Evolutionary conservation across 2,888 invertebrate species (phyloP), one percentile per base, ranked within the genome.

Genomic region (Adelphocoris suturalis): DNA sequence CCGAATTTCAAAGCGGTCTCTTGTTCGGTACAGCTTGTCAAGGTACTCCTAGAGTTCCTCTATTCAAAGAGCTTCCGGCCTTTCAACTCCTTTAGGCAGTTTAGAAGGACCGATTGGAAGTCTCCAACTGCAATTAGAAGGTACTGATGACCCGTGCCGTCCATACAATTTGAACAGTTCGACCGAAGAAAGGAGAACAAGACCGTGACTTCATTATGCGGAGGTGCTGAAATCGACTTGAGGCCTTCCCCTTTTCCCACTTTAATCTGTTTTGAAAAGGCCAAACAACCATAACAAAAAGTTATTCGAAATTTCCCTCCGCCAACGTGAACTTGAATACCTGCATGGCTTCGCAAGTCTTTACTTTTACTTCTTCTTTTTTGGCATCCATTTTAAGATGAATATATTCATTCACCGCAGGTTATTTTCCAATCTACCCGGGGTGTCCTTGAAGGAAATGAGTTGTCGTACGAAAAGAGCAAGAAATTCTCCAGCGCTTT

Each of bases 111-210:
- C 19, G 19, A 19, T 23, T 7, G 19, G 61, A 23, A 23, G 68
- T 68, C 68, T 13, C 68, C 68, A 68, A 68, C 68, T 68, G 23
- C 68, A 68, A 68, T 68, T 68, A 68, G 68, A 68, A 68, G 68
- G 68, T 68, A 68, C 68, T 68, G 68, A 68, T 68, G 23, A 68
- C 68, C 23, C 68, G 11, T 9, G 23, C 23, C 23, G 19, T 27
- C 68, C 68, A 23, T 23, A 68, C 68, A 68, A 68, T 68, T 68
- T 27, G 68, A 68, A 68, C 23, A 23, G 68, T 68, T 68, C 27
- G 27, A 12, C 68, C 27, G 68, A 23, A 23, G 23, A 68, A 23
- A 3, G 23, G 68, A 11, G 68, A 68, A 68, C 68, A 23, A 68
- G 68, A 13, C 68, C 68, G 68, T 68, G 68, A 68, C 68, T 68